Percentiles rank a stretch among this genome's conserved stretches.
Evolutionary conservation across 1,140 invertebrate species (phyloP).

Genomic region (Brachionus manjavacas): DNA sequence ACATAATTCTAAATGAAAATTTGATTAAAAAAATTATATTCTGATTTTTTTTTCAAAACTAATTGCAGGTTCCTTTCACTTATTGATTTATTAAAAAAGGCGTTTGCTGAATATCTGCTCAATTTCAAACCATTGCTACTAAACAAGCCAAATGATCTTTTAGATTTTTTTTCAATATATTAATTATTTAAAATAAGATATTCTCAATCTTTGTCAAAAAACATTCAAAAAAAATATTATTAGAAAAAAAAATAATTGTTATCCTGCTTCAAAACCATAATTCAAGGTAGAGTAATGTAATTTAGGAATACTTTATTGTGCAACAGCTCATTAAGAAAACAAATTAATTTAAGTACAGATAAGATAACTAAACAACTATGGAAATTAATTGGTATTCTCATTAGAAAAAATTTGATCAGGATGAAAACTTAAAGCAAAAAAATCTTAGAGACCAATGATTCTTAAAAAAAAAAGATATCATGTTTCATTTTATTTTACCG

Average conservation of each 20-base stretch:
- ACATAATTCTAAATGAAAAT: no score
- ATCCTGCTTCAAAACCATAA: no score
- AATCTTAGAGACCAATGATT: neutral
- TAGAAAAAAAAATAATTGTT: no score
- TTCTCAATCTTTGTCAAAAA: no score
- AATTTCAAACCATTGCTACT: neutral
- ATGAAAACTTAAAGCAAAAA: neutral
- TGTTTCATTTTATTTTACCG: neutral
- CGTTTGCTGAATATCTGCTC: no score
- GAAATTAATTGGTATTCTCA: neutral
- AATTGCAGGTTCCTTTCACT: no score
- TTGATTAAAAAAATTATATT: no score
- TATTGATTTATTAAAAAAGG: no score
- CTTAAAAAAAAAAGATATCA: neutral
- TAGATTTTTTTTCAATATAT: neutral
- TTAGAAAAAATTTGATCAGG: neutral
- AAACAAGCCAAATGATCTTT: neutral
- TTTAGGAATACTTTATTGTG: neutral
- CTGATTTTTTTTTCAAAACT: no score
- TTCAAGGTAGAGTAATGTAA: neutral
- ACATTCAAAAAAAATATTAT: no score
- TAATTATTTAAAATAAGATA: no score
- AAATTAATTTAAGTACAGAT: neutral
- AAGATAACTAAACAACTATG: neutral
- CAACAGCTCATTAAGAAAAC: neutral